Evolutionary conservation across 2,888 invertebrate genomes (phyloP), one percentile per base, ranked within the genome.

Genomic region (Lottia scabra): DNA sequence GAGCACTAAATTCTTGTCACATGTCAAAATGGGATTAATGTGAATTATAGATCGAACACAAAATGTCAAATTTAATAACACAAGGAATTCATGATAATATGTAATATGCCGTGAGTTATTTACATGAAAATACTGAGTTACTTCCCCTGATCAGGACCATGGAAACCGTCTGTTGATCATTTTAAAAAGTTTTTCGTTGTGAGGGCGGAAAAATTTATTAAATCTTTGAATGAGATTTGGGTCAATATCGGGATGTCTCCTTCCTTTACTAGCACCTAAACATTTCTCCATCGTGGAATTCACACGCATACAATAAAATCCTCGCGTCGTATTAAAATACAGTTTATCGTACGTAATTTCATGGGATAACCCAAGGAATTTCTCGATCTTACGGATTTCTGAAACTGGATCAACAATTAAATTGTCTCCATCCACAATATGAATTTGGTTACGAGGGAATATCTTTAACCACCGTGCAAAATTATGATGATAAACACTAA

Each of bases 271-370:
- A 92, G 92, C 96, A 93, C 96, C 95, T 68, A 97, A 91, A 89
- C 97, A 97, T 86, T 95, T 95, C 89, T 95, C 94, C 10, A 68
- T 64, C 1, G 76, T 78, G 1, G 71, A 76, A 85, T 95, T 92
- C 89, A 95, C 93, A 85, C 95, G 65, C 90, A 96, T 94, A 85
- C 98, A 98, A 91, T 95, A 98, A 91, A 99, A 97, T 75, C 98
- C 97, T 90, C 98, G 97, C 19, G 96, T 97, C 90, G 95, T 94
- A 91, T 99, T 98, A 91, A 96, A 99, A 91, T 97, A 97, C 90
- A 99, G 96, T 90, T 97, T 96, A 89, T 95, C 95, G 44, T 83
- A 77, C n/a, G 83, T 83, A 15, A 89, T 80, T 67, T 75, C 69
- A 71, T 84, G 85, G 27, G 81, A 75, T 43, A 89, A 70, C 1